Conservation (phyloP, 2,888 invertebrate species). For the Boloria selene region DNA sequence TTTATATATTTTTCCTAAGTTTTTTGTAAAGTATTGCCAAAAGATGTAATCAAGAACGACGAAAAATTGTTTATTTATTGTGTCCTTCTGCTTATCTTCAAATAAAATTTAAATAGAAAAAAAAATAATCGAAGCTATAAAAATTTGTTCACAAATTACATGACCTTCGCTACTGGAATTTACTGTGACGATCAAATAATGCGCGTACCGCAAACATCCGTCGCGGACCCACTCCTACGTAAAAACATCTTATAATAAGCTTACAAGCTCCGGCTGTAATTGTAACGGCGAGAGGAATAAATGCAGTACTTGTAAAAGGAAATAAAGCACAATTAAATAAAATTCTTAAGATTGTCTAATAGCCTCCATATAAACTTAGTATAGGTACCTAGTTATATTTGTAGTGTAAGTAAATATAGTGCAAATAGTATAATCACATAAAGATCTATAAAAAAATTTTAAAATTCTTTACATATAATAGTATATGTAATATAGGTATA, state of each 20-base stretch:
- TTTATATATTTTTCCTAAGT: too few relatives aligned
- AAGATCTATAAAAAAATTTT: too few relatives aligned
- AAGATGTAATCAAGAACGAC: too few relatives aligned
- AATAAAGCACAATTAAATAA: constrained; percentile 37
- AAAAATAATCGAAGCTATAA: background rate
- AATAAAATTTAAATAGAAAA: background rate
- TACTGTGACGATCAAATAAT: constrained; percentile 31
- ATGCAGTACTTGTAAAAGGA: constrained; percentile 30
- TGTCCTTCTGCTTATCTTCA: background rate
- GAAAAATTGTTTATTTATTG: too few relatives aligned
- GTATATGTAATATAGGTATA: too few relatives aligned
- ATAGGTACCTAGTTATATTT: too few relatives aligned
- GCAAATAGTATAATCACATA: too few relatives aligned
- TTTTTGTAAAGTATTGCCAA: too few relatives aligned
- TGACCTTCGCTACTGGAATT: constrained; percentile 32
- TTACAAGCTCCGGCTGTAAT: constrained; percentile 34
- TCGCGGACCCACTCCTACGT: constrained; percentile 15
- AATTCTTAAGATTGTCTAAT: constrained; percentile 8
- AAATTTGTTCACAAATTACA: constrained; percentile 6
- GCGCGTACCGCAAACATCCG: constrained; percentile 37
- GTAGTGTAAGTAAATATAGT: too few relatives aligned
- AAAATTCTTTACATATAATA: too few relatives aligned
- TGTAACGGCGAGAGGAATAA: constrained; percentile 37
- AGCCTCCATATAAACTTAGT: background rate
- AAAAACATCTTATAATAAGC: constrained; percentile 39